Evolutionary conservation across 2,797 vertebrate species (phyloP), one percentile per base, ranked within the genome.

Genomic region (Gymnothorax reevesii): DNA sequence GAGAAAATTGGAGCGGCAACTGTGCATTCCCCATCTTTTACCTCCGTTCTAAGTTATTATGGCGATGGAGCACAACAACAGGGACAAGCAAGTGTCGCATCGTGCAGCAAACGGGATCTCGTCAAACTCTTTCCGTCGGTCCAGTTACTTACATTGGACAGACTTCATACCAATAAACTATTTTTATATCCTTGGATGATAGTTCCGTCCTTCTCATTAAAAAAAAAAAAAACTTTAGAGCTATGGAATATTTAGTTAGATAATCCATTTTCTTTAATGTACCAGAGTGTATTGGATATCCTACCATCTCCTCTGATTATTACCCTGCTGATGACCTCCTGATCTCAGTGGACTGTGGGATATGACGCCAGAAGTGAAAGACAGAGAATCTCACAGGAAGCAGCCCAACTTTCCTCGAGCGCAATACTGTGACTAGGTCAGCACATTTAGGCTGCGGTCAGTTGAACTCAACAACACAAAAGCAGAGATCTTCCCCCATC

Each of bases 381-480:
- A 25, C 55, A 83, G 55, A 80, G 27, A 22, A 33, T 59, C 80
- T 83, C 80, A 83, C 54, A 83, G 80, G 54, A 83, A 83, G 59
- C 12, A 57, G n/a, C 27, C 80, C 77, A 80, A 22, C 15, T 80
- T 55, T 55, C 77, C 52, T 80, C 22, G 17, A 55, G 52, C 22
- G 52, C 12, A 4, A 52, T 33, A 42, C 73, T 20, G 20, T 7
- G 52, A 22, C 77, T 57, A 12, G 57, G 80, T 55, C 27, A 7
- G 54, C 10, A 6, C 12, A 55, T 83, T 57, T 57, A 55, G 25
- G 55, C n/a, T 1, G 10, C n/a, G 55, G n/a, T 27, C 10, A 4
- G 27, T 83, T 8, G 33, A n/a, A 13, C 55, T 5, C 1, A 57
- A 83, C 20, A 13, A 82, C 7, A 10, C 5, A 8, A 52, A 27